Conservation (phyloP, 2,888 invertebrate genomes). For the Drosophila bunnanda region DNA sequence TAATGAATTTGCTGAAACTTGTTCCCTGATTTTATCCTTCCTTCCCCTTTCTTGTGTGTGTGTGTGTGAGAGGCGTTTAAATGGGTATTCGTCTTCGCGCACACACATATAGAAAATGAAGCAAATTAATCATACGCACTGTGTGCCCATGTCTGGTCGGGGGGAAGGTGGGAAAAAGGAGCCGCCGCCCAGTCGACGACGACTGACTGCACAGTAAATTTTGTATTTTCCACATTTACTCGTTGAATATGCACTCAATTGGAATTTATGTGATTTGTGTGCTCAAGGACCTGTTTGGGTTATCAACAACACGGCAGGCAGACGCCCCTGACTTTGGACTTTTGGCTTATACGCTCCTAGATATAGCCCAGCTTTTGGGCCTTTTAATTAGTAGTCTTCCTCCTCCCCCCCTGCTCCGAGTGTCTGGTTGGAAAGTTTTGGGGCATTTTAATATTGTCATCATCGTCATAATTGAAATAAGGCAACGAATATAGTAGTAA, state of each 20-base stretch:
- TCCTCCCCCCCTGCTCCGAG: too few species aligned
- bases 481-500: conserved; percentile 44
- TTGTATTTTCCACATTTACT: conserved; percentile 65
- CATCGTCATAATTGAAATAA: conserved; percentile 75
- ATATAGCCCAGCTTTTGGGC: conserved; percentile 49
- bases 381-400: conserved; percentile 68
- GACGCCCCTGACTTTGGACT: conserved; percentile 65
- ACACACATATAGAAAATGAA: conserved; percentile 47
- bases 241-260: conserved; percentile 77
- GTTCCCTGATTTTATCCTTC: conserved; percentile 41
- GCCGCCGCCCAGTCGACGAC: conserved; percentile 6
- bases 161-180: neutral
- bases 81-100: conserved; percentile 12
- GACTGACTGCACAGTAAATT: conserved; percentile 66
- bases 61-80: conserved; percentile 16
- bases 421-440: conserved; percentile 49
- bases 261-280: conserved; percentile 81
- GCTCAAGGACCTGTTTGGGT: conserved; percentile 77
- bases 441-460: conserved; percentile 77
- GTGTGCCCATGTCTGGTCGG: conserved; percentile 25
- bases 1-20: conserved; percentile 56
- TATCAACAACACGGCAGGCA: conserved; percentile 77
- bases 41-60: conserved; percentile 1
- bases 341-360: conserved; percentile 55
- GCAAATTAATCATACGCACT: conserved; percentile 76